These are phyloP conservation scores for Anser brachyrhynchus DNA, from an alignment of 2,113 vertebrate species.

Conservation along the genomic window DNA sequence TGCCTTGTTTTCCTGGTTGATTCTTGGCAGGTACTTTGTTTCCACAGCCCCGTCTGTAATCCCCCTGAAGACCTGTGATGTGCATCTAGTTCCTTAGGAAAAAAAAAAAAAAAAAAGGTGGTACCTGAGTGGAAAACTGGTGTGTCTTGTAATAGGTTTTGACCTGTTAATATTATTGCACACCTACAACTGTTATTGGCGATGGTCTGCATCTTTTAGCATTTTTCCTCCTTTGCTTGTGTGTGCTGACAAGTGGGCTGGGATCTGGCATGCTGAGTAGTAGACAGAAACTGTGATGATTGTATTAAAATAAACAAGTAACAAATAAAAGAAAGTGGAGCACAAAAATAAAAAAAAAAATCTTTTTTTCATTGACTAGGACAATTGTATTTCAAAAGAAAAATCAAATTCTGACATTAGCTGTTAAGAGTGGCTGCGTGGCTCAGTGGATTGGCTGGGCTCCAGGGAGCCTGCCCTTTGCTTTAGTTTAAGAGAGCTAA, in stretches of 20 bases:
- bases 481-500: background rate
- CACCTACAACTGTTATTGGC: no score
- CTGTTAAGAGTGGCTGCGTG: background rate
- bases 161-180: no score
- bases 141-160: no score
- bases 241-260: background rate
- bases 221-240: background rate
- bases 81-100: no score
- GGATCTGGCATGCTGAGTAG: background rate
- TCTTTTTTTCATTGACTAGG: background rate
- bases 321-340: background rate
- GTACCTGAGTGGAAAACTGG: no score
- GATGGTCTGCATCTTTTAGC: background rate
- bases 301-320: no score
- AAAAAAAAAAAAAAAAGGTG: no score
- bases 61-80: no score
- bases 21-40: no score
- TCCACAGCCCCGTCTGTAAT: no score
- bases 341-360: no score
- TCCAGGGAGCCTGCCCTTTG: background rate
- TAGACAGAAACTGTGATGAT: background rate
- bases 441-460: background rate
- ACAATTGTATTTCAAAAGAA: background rate
- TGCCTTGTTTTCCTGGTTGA: no score
- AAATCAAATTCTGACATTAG: background rate